phyloP scores from a whole-genome alignment of 2,113 vertebrate genomes.

The Chamaea fasciata region DNA sequence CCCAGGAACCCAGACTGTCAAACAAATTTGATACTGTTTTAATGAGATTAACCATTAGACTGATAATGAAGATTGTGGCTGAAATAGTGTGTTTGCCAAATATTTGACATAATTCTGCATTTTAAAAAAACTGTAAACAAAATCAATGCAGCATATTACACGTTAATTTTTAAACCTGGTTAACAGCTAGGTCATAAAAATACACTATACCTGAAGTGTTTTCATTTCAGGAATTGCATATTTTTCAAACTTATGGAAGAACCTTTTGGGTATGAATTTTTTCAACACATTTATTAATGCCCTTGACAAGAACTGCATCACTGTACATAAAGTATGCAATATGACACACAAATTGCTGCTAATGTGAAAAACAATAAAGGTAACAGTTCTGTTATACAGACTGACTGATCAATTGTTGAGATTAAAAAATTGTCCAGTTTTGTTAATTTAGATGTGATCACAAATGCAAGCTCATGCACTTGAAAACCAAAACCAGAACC shows the following conservation, averaged over 20 bases:
- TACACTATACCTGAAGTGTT: background rate
- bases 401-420: background rate
- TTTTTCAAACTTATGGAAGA: background rate
- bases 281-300: background rate
- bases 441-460: background rate
- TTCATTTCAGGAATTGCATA: background rate
- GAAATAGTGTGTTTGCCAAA: background rate
- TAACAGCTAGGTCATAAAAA: background rate
- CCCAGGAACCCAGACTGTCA: background rate
- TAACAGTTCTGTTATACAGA: background rate
- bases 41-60: constrained; percentile 5
- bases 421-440: background rate
- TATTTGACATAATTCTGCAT: background rate
- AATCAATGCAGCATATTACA: background rate
- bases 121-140: background rate
- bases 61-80: background rate
- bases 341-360: background rate
- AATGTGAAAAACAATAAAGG: background rate
- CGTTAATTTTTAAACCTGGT: background rate
- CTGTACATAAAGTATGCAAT: background rate
- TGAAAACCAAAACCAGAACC: background rate
- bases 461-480: background rate
- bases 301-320: background rate
- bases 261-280: background rate
- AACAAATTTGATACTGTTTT: constrained; percentile 7